phyloP scores from a whole-genome alignment of 2,113 vertebrate genomes.

The Tachysurus vachellii region DNA sequence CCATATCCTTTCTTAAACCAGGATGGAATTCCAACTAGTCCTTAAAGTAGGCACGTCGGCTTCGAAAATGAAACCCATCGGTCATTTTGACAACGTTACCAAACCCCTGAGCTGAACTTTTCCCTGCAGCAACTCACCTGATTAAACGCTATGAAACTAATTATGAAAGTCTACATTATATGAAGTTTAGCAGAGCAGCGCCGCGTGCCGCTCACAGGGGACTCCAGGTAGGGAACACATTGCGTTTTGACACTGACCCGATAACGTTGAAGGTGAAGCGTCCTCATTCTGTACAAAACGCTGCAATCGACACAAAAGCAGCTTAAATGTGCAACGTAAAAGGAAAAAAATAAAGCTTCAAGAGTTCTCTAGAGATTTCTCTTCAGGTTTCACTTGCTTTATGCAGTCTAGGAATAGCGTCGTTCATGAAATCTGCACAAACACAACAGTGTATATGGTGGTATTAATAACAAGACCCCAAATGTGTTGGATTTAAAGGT shows the following conservation, averaged over 20 bases:
- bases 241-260: background rate
- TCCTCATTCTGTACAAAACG: background rate
- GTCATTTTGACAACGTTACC: constrained; percentile 28
- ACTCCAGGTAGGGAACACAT: background rate
- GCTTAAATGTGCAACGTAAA: background rate
- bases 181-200: constrained; percentile 1
- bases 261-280: background rate
- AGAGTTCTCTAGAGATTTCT: background rate
- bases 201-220: background rate
- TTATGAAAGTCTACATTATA: constrained; percentile 9
- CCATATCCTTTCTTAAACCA: background rate
- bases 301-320: background rate
- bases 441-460: background rate
- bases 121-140: constrained; percentile 7
- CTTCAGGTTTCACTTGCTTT: background rate
- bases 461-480: background rate
- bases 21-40: background rate
- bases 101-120: background rate
- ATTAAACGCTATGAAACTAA: constrained; percentile 20
- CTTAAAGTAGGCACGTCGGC: background rate
- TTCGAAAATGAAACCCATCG: constrained; percentile 6
- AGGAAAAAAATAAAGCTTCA: background rate
- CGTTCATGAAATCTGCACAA: background rate
- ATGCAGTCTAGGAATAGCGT: background rate
- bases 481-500: background rate